A percentile compares a stretch with the other conserved stretches of the same genome.
Conservation (phyloP, 2,113 vertebrate species). For the Oncorhynchus clarkii region DNA sequence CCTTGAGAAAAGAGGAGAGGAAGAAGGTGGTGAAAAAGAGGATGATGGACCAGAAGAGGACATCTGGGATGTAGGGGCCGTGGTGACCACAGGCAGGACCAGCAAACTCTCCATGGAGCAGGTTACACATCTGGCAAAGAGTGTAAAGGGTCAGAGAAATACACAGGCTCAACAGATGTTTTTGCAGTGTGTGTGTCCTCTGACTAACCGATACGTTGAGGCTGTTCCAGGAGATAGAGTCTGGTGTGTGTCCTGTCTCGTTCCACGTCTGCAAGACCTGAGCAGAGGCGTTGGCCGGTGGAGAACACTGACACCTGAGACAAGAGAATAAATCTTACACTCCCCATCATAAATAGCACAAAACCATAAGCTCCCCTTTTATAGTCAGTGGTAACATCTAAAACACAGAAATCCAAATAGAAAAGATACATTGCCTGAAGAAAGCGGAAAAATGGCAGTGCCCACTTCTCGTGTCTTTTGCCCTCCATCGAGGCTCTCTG, state of each 20-base stretch:
- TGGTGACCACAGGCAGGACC: conserved; percentile 83
- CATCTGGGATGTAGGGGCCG: conserved; percentile 91
- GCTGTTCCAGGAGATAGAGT: conserved; percentile 80
- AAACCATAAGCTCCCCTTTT: too few species aligned
- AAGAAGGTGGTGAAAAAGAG: conserved; percentile 95
- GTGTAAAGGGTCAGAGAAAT: background rate
- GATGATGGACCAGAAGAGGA: conserved; percentile 94
- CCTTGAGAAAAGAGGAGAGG: conserved; percentile 91
- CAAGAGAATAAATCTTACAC: too few species aligned
- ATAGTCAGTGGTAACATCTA: too few species aligned
- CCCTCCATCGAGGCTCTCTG: background rate
- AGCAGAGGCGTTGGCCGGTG: conserved; percentile 76
- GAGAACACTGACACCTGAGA: conserved; percentile 81
- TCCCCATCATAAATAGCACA: too few species aligned
- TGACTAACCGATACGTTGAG: conserved; percentile 85
- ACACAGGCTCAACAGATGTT: background rate
- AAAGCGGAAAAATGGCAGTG: background rate
- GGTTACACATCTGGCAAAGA: conserved; percentile 77
- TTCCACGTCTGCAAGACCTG: conserved; percentile 72
- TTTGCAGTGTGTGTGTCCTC: background rate
- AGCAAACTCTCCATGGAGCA: conserved; percentile 78
- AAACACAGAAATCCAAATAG: too few species aligned
- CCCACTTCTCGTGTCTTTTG: too few species aligned
- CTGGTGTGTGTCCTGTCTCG: conserved; percentile 67
- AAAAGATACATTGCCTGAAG: background rate